Conservation (phyloP, 2,888 invertebrate species). For the Alentia gelatinosa region DNA sequence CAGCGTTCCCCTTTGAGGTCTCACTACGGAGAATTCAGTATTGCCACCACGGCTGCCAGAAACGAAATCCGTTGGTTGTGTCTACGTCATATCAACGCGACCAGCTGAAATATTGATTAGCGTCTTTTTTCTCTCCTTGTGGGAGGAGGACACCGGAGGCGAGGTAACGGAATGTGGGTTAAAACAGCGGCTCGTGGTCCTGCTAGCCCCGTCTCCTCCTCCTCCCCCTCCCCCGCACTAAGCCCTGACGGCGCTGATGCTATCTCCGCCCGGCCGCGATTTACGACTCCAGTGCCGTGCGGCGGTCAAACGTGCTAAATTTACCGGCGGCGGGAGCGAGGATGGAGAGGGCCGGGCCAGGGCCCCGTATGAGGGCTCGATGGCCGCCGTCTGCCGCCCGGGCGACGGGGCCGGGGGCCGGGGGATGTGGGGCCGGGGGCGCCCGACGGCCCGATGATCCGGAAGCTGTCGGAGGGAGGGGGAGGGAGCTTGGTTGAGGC, state of each 20-base stretch:
- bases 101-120: neutral
- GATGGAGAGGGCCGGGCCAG: neutral
- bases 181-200: no score
- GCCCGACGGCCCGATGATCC: neutral
- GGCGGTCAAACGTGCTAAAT: constrained; percentile 50
- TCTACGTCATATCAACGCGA: neutral
- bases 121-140: neutral
- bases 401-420: neutral
- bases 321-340: neutral
- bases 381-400: neutral
- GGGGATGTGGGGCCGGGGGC: neutral
- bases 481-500: no score
- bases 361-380: neutral
- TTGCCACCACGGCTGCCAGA: neutral
- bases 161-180: constrained; percentile 26
- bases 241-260: constrained; percentile 43
- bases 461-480: neutral
- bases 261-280: constrained; percentile 6
- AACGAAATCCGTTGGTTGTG: neutral
- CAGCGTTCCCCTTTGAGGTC: neutral
- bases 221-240: neutral
- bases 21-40: neutral
- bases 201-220: neutral
- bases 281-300: constrained; percentile 36
- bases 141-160: neutral